Conservation (phyloP, 2,888 invertebrate genomes). For the Agrochola circellaris region DNA sequence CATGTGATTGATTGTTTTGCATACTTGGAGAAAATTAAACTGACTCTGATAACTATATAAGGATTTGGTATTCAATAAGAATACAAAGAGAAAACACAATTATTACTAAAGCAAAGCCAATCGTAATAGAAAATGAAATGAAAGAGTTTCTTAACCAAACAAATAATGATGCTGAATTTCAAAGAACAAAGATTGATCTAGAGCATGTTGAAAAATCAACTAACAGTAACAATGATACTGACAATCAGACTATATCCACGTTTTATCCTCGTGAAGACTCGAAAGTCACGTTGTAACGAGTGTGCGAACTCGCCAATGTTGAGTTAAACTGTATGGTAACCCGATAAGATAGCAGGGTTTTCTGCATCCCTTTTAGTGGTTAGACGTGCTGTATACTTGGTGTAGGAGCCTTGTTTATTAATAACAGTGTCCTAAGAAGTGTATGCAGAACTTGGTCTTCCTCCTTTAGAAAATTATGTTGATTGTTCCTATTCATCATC, state of each 20-base stretch:
- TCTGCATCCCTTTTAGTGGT: constrained; percentile 25
- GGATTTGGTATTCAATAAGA: not conserved
- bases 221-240: not conserved
- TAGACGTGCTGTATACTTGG: constrained; percentile 6
- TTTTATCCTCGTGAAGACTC: constrained; percentile 12
- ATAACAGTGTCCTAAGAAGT: constrained; percentile 5
- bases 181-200: not conserved
- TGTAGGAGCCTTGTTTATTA: not conserved
- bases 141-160: not conserved
- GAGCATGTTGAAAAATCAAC: constrained; percentile 2
- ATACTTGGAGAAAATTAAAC: not conserved
- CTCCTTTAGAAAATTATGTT: not conserved
- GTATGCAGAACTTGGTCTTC: not conserved
- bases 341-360: constrained; percentile 34
- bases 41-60: not conserved
- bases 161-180: not conserved
- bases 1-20: too few relatives aligned
- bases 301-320: constrained; percentile 28
- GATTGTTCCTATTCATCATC: not conserved
- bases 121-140: not conserved
- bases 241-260: constrained; percentile 15
- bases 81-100: not conserved
- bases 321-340: constrained; percentile 16
- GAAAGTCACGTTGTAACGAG: constrained; percentile 44
- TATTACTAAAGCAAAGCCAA: not conserved